Percentiles rank a stretch among this genome's conserved stretches.
phyloP scores from a whole-genome alignment of 2,888 invertebrate species.

The Limnephilus rhombicus region DNA sequence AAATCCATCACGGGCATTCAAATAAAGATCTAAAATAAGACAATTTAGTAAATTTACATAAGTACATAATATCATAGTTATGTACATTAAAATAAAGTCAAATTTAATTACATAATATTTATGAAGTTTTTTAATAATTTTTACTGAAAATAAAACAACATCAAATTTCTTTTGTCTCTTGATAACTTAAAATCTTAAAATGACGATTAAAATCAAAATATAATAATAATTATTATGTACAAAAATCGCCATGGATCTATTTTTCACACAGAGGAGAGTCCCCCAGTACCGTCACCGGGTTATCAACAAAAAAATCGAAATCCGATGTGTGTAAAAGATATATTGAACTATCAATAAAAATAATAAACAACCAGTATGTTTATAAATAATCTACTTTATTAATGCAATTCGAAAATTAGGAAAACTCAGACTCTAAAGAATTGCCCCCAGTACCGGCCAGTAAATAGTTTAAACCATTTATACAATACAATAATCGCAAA shows the following conservation, averaged over 20 bases:
- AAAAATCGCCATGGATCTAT: background rate
- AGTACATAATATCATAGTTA: background rate
- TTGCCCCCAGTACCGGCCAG: too few species aligned
- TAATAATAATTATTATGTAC: background rate
- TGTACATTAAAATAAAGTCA: background rate
- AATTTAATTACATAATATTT: background rate
- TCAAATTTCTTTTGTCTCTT: background rate
- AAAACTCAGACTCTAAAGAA: too few species aligned
- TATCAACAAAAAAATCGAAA: too few species aligned
- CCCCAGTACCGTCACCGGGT: too few species aligned
- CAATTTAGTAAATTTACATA: background rate
- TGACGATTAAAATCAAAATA: background rate
- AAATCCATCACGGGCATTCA: background rate
- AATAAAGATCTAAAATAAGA: background rate
- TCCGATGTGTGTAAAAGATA: too few species aligned
- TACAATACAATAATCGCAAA: too few species aligned
- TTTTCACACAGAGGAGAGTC: background rate
- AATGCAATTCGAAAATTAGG: too few species aligned
- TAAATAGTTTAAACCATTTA: too few species aligned
- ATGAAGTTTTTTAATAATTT: background rate
- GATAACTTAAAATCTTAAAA: background rate
- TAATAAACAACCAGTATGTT: too few species aligned
- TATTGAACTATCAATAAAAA: too few species aligned
- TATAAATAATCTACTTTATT: too few species aligned
- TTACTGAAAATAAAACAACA: background rate